Evolutionary conservation across 2,888 invertebrate species (phyloP).

Genomic region (Buathra laborator): DNA sequence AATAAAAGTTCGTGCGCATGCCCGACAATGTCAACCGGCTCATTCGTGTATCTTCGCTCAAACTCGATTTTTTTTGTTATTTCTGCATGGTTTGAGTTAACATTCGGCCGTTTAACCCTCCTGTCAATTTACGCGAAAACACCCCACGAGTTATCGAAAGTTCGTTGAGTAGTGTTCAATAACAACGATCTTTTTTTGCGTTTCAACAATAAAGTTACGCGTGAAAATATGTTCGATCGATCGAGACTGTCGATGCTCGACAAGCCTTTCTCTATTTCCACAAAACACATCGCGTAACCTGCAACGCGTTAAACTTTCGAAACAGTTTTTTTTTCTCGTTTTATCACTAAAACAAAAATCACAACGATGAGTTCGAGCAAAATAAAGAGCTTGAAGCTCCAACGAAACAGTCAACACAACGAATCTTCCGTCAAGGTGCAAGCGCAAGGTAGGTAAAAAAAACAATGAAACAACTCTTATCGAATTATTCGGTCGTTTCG

Average conservation of each 20-base stretch:
- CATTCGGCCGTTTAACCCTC: neutral
- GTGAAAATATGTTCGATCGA: slow-evolving; percentile 8
- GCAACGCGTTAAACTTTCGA: neutral
- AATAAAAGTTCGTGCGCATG: neutral
- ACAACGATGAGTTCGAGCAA: slow-evolving; percentile 59
- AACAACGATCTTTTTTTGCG: neutral
- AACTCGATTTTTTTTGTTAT: slow-evolving; percentile 15
- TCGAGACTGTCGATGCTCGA: slow-evolving; percentile 42
- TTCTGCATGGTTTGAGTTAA: slow-evolving; percentile 16
- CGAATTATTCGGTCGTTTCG: neutral
- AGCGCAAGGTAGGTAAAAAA: slow-evolving; percentile 49
- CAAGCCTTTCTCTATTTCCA: slow-evolving; percentile 34
- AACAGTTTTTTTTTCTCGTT: neutral
- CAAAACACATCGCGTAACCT: slow-evolving; percentile 27
- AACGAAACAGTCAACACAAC: slow-evolving; percentile 6
- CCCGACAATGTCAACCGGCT: neutral
- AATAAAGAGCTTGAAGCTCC: slow-evolving; percentile 52
- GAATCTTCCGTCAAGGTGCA: slow-evolving; percentile 40
- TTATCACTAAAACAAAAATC: neutral
- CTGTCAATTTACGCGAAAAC: slow-evolving; percentile 30
- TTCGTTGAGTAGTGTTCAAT: slow-evolving; percentile 9
- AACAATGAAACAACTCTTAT: neutral
- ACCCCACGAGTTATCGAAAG: slow-evolving; percentile 4
- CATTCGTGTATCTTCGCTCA: slow-evolving; percentile 6
- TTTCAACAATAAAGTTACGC: neutral